Evolutionary conservation across 2,888 invertebrate genomes (phyloP).

Genomic region (Lissonota sp.): DNA sequence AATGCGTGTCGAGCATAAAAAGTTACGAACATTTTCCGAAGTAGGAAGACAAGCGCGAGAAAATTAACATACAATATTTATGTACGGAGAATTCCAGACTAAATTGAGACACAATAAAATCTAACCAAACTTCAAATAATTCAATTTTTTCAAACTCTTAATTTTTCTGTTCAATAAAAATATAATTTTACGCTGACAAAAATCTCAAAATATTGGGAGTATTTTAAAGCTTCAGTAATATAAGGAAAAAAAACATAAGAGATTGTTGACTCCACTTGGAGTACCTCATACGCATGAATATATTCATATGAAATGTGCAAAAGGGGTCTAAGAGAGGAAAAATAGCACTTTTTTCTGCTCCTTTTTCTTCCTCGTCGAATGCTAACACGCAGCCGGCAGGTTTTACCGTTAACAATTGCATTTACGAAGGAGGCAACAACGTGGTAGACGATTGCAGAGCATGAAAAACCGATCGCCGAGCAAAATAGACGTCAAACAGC

Average conservation of each 20-base stretch:
- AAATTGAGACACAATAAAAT: no score
- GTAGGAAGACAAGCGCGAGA: neutral
- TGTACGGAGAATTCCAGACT: no score
- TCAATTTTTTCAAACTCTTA: no score
- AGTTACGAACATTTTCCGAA: constrained; percentile 28
- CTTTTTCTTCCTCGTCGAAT: constrained; percentile 45
- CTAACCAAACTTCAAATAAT: no score
- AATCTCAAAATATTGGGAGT: no score
- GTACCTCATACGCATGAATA: no score
- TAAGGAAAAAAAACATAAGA: no score
- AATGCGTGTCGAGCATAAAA: constrained; percentile 25
- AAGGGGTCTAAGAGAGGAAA: constrained; percentile 32
- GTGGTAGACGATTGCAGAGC: constrained; percentile 32
- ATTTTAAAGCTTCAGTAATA: no score
- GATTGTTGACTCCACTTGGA: no score
- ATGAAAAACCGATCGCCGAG: constrained; percentile 26
- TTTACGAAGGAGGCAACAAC: constrained; percentile 26
- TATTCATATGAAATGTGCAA: neutral
- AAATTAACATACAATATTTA: no score
- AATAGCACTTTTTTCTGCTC: constrained; percentile 38
- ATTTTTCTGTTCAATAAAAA: no score
- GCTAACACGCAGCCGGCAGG: constrained; percentile 38
- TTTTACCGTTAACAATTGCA: constrained; percentile 57
- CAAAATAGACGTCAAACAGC: neutral
- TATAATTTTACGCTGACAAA: no score